Evolutionary conservation across 2,888 invertebrate genomes (phyloP).

Genomic region (Serripes groenlandicus): DNA sequence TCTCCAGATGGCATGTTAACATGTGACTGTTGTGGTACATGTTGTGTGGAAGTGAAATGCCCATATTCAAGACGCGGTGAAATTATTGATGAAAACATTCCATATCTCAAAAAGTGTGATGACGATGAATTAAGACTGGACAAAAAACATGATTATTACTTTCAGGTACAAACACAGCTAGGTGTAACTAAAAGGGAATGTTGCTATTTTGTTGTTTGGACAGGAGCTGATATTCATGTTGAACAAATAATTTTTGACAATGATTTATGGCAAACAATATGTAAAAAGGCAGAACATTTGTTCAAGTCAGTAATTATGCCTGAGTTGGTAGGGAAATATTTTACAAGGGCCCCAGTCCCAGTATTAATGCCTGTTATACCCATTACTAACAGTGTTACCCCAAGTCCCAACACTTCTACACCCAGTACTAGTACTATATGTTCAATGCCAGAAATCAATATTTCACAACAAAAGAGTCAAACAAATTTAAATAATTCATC

Average conservation of each 20-base stretch:
- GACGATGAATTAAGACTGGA: background rate
- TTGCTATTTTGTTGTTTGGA: slow-evolving; percentile 21
- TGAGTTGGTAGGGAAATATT: slow-evolving; percentile 9
- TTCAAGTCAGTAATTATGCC: background rate
- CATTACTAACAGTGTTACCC: background rate
- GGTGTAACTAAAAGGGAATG: slow-evolving; percentile 1
- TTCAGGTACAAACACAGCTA: slow-evolving; percentile 18
- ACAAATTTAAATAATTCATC: background rate
- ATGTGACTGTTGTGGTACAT: slow-evolving; percentile 2
- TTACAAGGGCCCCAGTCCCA: background rate
- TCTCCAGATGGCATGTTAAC: background rate
- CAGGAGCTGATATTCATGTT: slow-evolving; percentile 1
- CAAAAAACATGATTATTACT: slow-evolving; percentile 8
- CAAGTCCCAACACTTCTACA: background rate
- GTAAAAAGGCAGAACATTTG: background rate
- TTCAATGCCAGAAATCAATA: too few relatives aligned
- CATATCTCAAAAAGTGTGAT: background rate
- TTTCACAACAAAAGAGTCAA: too few relatives aligned
- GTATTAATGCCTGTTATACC: too few relatives aligned
- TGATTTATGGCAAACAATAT: background rate
- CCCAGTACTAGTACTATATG: too few relatives aligned
- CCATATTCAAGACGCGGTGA: background rate
- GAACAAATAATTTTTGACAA: background rate
- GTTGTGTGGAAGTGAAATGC: background rate
- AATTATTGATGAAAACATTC: background rate